A percentile compares a stretch with the other conserved stretches of the same genome.
Conservation (phyloP, 1,140 invertebrate species). For the Brachionus koreanus region DNA sequence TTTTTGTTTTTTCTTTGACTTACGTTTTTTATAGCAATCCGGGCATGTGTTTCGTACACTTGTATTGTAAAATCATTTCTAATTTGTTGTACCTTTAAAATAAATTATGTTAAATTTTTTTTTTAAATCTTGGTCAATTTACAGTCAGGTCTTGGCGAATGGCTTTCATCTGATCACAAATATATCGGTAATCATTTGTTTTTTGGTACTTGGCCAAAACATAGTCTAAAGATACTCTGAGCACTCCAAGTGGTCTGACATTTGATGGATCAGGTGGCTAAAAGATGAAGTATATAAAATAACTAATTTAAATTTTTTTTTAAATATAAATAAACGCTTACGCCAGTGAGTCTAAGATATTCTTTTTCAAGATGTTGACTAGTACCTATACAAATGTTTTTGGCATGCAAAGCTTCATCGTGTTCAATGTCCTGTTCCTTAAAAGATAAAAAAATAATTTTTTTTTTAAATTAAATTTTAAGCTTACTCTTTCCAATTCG, state of each 20-base stretch:
- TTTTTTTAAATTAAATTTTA: not conserved
- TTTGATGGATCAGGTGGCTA: slow-evolving; percentile 84
- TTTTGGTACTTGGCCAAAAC: slow-evolving; percentile 83
- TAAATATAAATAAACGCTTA: slow-evolving; percentile 55
- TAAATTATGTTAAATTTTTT: slow-evolving; percentile 11
- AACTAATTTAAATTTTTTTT: slow-evolving; percentile 38
- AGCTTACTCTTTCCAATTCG: not conserved
- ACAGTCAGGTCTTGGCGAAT: slow-evolving; percentile 97
- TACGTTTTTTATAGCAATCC: slow-evolving; percentile 44
- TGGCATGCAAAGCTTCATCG: not conserved
- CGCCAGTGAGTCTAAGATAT: slow-evolving; percentile 83
- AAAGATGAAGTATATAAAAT: slow-evolving; percentile 46
- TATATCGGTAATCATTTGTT: slow-evolving; percentile 87
- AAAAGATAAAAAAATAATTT: not conserved
- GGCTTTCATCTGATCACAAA: slow-evolving; percentile 95
- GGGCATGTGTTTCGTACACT: slow-evolving; percentile 94
- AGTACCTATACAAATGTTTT: slow-evolving; percentile 66
- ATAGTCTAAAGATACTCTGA: slow-evolving; percentile 76
- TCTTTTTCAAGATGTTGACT: slow-evolving; percentile 87
- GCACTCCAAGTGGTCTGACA: slow-evolving; percentile 79
- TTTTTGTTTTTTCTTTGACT: not conserved
- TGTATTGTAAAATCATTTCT: slow-evolving; percentile 85
- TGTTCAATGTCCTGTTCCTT: slow-evolving; percentile 27
- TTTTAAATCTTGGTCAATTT: slow-evolving; percentile 53
- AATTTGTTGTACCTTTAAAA: slow-evolving; percentile 81